phyloP scores from a whole-genome alignment of 1,140 invertebrate species.

The Lepidurus couesii region DNA sequence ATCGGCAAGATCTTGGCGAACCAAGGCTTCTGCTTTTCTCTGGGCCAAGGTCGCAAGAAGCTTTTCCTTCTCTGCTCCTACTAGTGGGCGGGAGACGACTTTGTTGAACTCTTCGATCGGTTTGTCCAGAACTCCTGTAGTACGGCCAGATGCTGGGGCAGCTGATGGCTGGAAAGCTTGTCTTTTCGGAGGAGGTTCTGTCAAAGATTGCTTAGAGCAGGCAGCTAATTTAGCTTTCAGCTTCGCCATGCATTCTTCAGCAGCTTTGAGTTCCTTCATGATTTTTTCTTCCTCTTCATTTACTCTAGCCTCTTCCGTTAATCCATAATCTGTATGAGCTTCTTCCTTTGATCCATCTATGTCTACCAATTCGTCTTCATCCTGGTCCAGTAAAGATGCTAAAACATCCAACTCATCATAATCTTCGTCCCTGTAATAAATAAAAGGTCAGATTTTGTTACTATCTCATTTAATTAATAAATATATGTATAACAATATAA shows the following conservation, averaged over 20 bases:
- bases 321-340: neutral
- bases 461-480: neutral
- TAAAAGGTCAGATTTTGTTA: neutral
- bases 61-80: neutral
- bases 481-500: neutral
- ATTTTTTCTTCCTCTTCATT: neutral
- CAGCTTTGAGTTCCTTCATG: neutral
- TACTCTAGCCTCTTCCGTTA: neutral
- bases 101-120: neutral
- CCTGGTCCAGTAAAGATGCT: neutral
- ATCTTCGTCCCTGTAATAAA: neutral
- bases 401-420: neutral
- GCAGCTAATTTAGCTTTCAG: neutral
- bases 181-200: neutral
- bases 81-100: neutral
- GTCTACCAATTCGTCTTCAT: neutral
- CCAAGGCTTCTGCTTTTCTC: neutral
- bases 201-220: neutral
- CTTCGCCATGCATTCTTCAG: neutral
- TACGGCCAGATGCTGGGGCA: neutral
- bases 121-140: neutral
- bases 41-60: neutral
- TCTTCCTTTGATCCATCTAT: neutral
- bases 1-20: neutral
- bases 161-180: neutral